phyloP scores from a whole-genome alignment of 2,888 invertebrate genomes.

The Pinctada fucata region DNA sequence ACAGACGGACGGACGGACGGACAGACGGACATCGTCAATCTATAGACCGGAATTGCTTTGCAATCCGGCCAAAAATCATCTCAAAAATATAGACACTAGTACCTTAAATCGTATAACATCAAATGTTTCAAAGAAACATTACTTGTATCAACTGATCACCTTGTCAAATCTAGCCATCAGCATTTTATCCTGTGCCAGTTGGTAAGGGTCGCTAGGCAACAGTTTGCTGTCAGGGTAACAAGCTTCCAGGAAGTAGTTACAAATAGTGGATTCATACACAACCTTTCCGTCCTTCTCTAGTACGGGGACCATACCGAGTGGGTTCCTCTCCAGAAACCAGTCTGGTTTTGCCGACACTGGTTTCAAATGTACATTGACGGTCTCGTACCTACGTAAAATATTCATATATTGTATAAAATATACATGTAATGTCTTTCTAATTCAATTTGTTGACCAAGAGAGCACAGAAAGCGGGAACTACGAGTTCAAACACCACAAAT shows the following conservation, averaged over 20 bases:
- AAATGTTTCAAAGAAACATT: too few species aligned
- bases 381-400: slow-evolving; percentile 70
- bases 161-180: slow-evolving; percentile 48
- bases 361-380: slow-evolving; percentile 78
- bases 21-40: too few species aligned
- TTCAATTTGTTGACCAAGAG: too few species aligned
- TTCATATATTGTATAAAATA: too few species aligned
- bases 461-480: too few species aligned
- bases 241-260: slow-evolving; percentile 80
- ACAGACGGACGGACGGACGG: too few species aligned
- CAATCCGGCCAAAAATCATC: too few species aligned
- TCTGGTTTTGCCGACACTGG: slow-evolving; percentile 77
- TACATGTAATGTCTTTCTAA: too few species aligned
- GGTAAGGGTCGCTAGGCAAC: slow-evolving; percentile 77
- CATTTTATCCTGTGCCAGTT: slow-evolving; percentile 56
- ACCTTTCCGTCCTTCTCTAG: slow-evolving; percentile 77
- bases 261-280: slow-evolving; percentile 79
- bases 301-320: slow-evolving; percentile 78
- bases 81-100: too few species aligned
- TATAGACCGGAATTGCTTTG: too few species aligned
- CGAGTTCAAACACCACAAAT: too few species aligned
- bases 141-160: slow-evolving; percentile 26
- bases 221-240: slow-evolving; percentile 79
- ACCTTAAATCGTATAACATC: too few species aligned
- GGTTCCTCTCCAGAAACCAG: slow-evolving; percentile 78